Conservation (phyloP, 2,797 vertebrate genomes). For the Bufotes viridis region DNA sequence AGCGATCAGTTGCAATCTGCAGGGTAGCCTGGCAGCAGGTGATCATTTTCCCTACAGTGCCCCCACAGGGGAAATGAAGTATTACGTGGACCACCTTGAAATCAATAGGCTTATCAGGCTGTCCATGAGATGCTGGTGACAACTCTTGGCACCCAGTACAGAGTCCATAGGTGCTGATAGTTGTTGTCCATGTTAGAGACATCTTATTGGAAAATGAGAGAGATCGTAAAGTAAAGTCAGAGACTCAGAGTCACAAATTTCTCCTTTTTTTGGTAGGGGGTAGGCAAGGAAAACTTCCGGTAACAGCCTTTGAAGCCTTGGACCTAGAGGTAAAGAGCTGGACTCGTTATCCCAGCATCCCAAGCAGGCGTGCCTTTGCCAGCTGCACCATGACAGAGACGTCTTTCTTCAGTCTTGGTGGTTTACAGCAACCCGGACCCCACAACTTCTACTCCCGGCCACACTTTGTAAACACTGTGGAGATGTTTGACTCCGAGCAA, state of each 20-base stretch:
- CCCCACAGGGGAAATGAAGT: too few relatives aligned
- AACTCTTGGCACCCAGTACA: not conserved
- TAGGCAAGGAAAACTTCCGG: conserved; percentile 93
- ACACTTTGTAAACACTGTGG: conserved; percentile 96
- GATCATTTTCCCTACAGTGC: too few relatives aligned
- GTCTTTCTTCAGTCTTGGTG: conserved; percentile 90
- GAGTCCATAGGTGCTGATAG: not conserved
- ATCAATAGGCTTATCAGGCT: too few relatives aligned
- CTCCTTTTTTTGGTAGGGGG: conserved; percentile 80
- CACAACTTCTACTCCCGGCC: conserved; percentile 99
- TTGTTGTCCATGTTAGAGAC: not conserved
- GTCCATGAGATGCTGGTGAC: not conserved
- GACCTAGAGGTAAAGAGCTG: conserved; percentile 92
- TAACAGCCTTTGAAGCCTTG: conserved; percentile 94
- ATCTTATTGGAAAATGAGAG: not conserved
- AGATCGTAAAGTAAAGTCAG: not conserved
- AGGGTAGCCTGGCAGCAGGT: too few relatives aligned
- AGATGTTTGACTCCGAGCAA: conserved; percentile 91
- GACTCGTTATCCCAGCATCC: conserved; percentile 90
- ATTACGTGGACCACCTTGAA: too few relatives aligned
- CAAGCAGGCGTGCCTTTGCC: conserved; percentile 92
- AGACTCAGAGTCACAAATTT: too few relatives aligned
- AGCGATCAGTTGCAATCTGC: too few relatives aligned
- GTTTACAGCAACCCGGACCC: conserved; percentile 94
- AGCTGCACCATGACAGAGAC: conserved; percentile 84